These are phyloP conservation scores for Austrolebias charrua DNA, from an alignment of 2,797 vertebrate species.

Conservation along the genomic window DNA sequence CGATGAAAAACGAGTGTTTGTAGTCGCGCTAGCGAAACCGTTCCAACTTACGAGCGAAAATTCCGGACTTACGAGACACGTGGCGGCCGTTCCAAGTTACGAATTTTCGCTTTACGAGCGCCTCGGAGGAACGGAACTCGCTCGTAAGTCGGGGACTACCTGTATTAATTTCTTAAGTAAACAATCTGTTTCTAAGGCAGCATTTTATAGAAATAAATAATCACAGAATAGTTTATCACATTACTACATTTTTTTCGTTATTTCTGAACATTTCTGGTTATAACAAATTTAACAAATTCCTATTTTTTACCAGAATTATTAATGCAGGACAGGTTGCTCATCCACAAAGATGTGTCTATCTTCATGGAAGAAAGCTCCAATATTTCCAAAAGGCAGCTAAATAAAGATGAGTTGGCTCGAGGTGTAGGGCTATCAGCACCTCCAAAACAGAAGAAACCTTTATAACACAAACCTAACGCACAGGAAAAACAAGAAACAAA, in stretches of 20 bases:
- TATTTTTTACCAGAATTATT: constrained; percentile 39
- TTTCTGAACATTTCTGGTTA: no score
- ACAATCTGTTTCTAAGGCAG: not conserved
- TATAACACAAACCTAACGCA: constrained; percentile 76
- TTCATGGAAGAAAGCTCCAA: constrained; percentile 46
- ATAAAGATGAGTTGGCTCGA: constrained; percentile 62
- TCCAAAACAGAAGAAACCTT: constrained; percentile 83
- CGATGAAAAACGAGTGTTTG: no score
- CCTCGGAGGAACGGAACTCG: no score
- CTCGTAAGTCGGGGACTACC: no score
- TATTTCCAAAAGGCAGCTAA: constrained; percentile 74
- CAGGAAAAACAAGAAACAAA: not conserved
- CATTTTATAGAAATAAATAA: not conserved
- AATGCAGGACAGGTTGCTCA: constrained; percentile 61
- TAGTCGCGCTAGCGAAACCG: no score
- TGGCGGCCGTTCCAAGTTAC: no score
- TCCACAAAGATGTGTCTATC: constrained; percentile 47
- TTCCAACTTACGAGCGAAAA: no score
- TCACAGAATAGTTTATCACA: constrained; percentile 7
- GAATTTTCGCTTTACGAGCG: no score
- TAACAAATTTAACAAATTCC: not conserved
- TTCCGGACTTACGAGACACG: no score
- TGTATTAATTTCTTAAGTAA: not conserved
- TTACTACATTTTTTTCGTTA: not conserved
- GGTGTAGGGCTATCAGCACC: constrained; percentile 74